Evolutionary conservation across 2,113 vertebrate species (phyloP).

Genomic region (Bujurquina vittata): DNA sequence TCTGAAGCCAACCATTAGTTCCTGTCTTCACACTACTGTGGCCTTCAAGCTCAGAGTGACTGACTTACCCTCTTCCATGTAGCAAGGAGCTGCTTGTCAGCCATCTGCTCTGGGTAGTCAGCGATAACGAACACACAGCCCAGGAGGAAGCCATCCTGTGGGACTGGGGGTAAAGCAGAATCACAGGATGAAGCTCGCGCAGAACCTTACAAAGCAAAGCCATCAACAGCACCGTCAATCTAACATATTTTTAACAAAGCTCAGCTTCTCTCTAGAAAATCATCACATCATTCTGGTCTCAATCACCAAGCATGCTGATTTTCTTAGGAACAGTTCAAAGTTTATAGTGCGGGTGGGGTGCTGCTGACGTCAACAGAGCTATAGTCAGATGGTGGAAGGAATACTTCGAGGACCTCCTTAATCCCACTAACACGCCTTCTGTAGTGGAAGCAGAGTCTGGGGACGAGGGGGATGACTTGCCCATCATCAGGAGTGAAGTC

Average conservation of each 20-base stretch:
- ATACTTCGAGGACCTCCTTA: too few relatives aligned
- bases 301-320: not conserved
- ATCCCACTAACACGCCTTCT: too few relatives aligned
- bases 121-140: slow-evolving; percentile 96
- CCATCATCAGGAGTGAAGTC: too few relatives aligned
- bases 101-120: slow-evolving; percentile 98
- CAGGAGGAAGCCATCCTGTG: slow-evolving; percentile 90
- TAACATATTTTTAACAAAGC: not conserved
- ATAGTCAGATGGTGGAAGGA: too few relatives aligned
- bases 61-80: slow-evolving; percentile 94
- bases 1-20: not conserved
- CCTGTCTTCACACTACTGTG: not conserved
- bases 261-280: not conserved
- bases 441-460: too few relatives aligned
- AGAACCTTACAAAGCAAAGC: not conserved
- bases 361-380: too few relatives aligned
- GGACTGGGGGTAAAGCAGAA: slow-evolving; percentile 84
- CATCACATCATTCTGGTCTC: not conserved
- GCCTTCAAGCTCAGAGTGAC: not conserved
- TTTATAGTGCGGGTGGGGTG: too few relatives aligned
- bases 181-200: not conserved
- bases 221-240: not conserved
- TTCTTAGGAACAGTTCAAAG: not conserved
- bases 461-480: too few relatives aligned
- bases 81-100: slow-evolving; percentile 93